These are phyloP conservation scores for Microcebus griseorufus DNA, from an alignment of 2,113 vertebrate species.

Conservation along the genomic window DNA sequence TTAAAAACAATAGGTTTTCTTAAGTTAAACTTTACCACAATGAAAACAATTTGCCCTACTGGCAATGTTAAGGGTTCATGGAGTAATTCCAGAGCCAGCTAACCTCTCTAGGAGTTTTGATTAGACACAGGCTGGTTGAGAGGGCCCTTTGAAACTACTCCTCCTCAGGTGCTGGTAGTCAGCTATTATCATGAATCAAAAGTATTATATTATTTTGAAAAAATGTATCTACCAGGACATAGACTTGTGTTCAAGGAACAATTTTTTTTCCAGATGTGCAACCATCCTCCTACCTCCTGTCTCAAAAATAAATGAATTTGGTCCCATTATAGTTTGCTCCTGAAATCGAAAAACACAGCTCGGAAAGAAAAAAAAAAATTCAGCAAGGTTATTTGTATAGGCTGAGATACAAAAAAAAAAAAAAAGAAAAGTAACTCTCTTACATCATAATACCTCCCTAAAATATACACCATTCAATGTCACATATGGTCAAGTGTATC, in stretches of 20 bases:
- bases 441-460: not conserved
- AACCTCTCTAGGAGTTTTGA: not conserved
- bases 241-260: constrained; percentile 4
- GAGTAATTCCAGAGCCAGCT: not conserved
- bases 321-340: constrained; percentile 29
- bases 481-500: not conserved
- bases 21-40: not conserved
- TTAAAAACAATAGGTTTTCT: not conserved
- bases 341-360: constrained; percentile 16
- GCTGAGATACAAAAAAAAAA: constrained; percentile 6
- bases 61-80: not conserved
- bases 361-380: not conserved
- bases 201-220: not conserved
- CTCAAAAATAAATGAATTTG: constrained; percentile 40
- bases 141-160: not conserved
- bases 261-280: constrained; percentile 23
- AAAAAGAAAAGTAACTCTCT: not conserved
- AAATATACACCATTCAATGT: not conserved
- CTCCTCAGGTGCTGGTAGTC: not conserved
- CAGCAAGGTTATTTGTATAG: not conserved
- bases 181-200: not conserved
- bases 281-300: not conserved
- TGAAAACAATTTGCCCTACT: not conserved
- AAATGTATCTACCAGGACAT: not conserved
- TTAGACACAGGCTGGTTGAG: not conserved